Evolutionary conservation across 1,140 invertebrate genomes (phyloP).

Genomic region (Colletes gigas): DNA sequence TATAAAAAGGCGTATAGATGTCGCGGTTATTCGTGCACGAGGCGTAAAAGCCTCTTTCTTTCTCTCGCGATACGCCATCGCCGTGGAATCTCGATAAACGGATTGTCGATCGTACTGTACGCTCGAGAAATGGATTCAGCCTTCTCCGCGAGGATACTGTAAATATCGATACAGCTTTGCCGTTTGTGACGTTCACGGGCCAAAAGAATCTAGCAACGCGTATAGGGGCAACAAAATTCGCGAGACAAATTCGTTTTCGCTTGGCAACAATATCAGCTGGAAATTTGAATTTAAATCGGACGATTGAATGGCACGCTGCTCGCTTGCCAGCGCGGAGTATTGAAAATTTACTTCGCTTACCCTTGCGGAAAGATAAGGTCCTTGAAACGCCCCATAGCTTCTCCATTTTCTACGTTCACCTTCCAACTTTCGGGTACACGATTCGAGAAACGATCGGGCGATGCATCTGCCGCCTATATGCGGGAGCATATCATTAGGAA

Average conservation of each 20-base stretch:
- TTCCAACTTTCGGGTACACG: background rate
- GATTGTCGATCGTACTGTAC: slow-evolving; percentile 23
- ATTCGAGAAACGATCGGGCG: too few relatives aligned
- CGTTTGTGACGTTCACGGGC: background rate
- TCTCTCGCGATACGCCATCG: background rate
- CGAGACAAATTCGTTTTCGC: slow-evolving; percentile 32
- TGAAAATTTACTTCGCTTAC: slow-evolving; percentile 20
- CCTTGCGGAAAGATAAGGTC: background rate
- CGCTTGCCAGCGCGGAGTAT: slow-evolving; percentile 3
- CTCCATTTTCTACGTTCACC: background rate
- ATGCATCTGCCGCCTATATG: background rate
- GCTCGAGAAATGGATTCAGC: slow-evolving; percentile 20
- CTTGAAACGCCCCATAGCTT: background rate
- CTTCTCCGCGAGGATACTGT: slow-evolving; percentile 9
- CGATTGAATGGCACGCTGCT: slow-evolving; percentile 12
- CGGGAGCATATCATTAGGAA: background rate
- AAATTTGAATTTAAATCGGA: slow-evolving; percentile 36
- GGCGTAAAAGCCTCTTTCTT: background rate
- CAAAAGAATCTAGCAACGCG: background rate
- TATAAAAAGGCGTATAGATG: background rate
- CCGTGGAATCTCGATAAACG: slow-evolving; percentile 9
- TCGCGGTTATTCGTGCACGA: background rate
- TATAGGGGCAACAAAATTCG: background rate
- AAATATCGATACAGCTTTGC: slow-evolving; percentile 36
- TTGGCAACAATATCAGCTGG: slow-evolving; percentile 14